A percentile compares a stretch with the other conserved stretches of the same genome.
Evolutionary conservation across 2,797 vertebrate genomes (phyloP).

Genomic region (Pygocentrus nattereri): DNA sequence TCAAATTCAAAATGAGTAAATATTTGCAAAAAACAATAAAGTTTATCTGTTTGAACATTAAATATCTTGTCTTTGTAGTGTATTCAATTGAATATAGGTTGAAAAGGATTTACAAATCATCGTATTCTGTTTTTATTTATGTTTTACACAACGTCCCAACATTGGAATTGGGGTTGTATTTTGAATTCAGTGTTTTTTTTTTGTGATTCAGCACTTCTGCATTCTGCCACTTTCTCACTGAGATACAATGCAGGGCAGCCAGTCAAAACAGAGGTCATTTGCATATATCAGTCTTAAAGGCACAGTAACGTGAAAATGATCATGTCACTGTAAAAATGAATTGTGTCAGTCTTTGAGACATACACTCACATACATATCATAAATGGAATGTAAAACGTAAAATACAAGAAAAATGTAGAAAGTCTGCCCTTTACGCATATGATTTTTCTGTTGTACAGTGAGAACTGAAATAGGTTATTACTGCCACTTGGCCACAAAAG

Average conservation of each 20-base stretch:
- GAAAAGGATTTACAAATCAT: no score
- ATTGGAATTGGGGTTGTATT: no score
- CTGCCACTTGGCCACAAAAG: constrained; percentile 9
- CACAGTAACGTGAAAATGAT: not conserved
- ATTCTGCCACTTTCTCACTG: not conserved
- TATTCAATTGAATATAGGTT: no score
- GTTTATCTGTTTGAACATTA: no score
- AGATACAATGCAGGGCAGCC: not conserved
- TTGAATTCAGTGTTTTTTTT: no score
- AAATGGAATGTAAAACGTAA: not conserved
- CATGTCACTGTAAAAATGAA: not conserved
- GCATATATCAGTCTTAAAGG: not conserved
- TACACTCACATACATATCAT: not conserved
- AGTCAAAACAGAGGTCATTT: not conserved
- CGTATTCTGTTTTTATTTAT: no score
- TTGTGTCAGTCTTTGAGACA: not conserved
- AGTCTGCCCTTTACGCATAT: not conserved
- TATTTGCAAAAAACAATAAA: no score
- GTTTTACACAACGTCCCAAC: no score
- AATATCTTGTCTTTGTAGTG: no score
- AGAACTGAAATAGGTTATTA: constrained; percentile 16
- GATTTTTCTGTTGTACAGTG: constrained; percentile 23
- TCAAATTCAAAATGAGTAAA: no score
- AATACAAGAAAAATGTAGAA: not conserved
- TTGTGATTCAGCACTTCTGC: no score